Conservation (phyloP, 2,113 vertebrate genomes). For the Poeciliopsis prolifica region DNA sequence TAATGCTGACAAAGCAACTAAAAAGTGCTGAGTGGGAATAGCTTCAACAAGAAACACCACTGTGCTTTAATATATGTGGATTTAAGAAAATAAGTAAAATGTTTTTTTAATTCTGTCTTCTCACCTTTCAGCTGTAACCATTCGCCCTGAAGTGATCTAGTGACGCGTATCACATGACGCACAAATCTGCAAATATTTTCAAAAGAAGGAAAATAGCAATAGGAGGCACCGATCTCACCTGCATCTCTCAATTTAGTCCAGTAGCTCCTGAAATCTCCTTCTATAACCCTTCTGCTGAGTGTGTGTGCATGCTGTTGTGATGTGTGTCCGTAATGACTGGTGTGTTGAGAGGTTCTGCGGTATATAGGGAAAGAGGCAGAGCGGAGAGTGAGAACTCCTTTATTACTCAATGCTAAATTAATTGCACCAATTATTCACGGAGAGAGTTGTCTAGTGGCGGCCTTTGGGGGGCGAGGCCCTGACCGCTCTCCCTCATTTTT, state of each 20-base stretch:
- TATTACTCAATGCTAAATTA: slow-evolving; percentile 84
- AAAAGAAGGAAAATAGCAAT: slow-evolving; percentile 18
- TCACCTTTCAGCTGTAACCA: slow-evolving; percentile 5
- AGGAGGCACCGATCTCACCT: slow-evolving; percentile 28
- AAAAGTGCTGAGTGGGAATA: background rate
- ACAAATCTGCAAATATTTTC: background rate
- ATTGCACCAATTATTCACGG: slow-evolving; percentile 85
- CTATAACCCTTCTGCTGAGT: slow-evolving; percentile 54
- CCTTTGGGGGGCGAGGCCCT: slow-evolving; percentile 77
- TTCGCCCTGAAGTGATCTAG: background rate
- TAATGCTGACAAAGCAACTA: background rate
- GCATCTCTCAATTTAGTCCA: slow-evolving; percentile 27
- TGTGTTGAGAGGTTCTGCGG: slow-evolving; percentile 66
- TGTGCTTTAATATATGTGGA: background rate
- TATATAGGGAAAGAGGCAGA: slow-evolving; percentile 55
- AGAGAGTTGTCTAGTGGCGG: slow-evolving; percentile 81
- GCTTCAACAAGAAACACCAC: background rate
- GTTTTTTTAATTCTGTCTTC: slow-evolving; percentile 10
- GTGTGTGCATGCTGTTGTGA: slow-evolving; percentile 64
- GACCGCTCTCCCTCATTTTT: slow-evolving; percentile 82
- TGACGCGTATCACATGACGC: background rate
- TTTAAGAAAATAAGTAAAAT: background rate
- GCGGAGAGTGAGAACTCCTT: slow-evolving; percentile 76
- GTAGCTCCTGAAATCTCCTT: slow-evolving; percentile 34
- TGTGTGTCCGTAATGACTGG: slow-evolving; percentile 71